A percentile compares a stretch with the other conserved stretches of the same genome.
phyloP scores from a whole-genome alignment of 2,797 vertebrate genomes.

The Poeciliopsis presidionis region DNA sequence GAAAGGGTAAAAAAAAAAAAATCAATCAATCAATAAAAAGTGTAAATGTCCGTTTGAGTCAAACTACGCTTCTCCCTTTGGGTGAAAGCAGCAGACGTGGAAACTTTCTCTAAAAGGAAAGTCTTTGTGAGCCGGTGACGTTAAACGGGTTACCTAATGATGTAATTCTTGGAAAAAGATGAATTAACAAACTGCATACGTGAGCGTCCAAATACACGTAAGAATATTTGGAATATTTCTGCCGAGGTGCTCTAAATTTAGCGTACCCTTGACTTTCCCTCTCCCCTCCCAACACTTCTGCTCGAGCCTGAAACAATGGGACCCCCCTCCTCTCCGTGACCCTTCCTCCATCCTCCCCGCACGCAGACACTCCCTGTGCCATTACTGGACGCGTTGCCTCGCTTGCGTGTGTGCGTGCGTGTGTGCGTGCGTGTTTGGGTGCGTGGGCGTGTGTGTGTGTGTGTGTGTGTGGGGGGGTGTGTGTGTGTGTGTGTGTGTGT shows the following conservation, averaged over 20 bases:
- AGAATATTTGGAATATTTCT: constrained; percentile 81
- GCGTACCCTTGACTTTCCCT: constrained; percentile 75
- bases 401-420: constrained; percentile 33
- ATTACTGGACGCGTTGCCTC: constrained; percentile 65
- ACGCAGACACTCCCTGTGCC: constrained; percentile 54
- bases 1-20: not conserved
- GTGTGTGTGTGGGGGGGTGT: constrained; percentile 1
- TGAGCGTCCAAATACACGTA: constrained; percentile 68
- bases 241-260: constrained; percentile 81
- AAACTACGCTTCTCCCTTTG: fast-evolving
- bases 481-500: not conserved
- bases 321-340: constrained; percentile 69
- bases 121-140: not conserved
- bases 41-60: not conserved
- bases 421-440: constrained; percentile 17
- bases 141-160: constrained; percentile 32
- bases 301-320: constrained; percentile 82
- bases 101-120: not conserved
- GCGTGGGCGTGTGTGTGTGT: constrained; percentile 29
- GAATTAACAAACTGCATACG: constrained; percentile 70
- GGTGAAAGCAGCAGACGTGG: not conserved
- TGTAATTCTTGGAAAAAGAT: constrained; percentile 50
- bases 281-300: constrained; percentile 76
- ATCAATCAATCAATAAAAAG: too few species aligned
- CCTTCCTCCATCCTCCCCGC: constrained; percentile 58